phyloP scores from a whole-genome alignment of 2,113 vertebrate species.

The Riparia riparia region DNA sequence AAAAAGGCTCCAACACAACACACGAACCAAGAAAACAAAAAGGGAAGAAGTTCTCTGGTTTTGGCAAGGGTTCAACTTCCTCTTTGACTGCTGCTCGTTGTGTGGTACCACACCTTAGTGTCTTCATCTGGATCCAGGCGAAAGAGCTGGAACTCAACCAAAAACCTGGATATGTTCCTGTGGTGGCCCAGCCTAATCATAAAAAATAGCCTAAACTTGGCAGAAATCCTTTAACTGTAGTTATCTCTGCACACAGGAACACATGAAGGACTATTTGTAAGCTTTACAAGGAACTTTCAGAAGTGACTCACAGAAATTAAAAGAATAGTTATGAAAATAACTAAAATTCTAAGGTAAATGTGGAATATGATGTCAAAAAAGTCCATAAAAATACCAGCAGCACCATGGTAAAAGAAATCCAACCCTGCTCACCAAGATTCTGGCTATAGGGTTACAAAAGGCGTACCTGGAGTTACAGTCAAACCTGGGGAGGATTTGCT shows the following conservation, averaged over 20 bases:
- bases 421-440: neutral
- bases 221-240: neutral
- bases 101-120: conserved; percentile 32
- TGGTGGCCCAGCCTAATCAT: neutral
- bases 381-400: neutral
- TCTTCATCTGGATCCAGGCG: neutral
- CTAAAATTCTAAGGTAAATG: neutral
- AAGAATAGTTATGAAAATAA: neutral
- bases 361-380: neutral
- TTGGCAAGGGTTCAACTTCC: conserved; percentile 29
- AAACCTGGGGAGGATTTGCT: neutral
- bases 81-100: neutral
- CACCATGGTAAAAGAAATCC: neutral
- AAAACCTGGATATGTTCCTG: neutral
- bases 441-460: neutral
- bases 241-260: neutral
- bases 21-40: neutral
- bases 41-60: neutral
- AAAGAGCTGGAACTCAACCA: neutral
- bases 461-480: neutral
- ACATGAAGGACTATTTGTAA: neutral
- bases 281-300: neutral
- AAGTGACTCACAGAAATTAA: neutral
- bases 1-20: neutral
- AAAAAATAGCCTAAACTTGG: neutral